A percentile compares a stretch with the other conserved stretches of the same genome.
These are phyloP conservation scores for Trachelus stipa DNA, from an alignment of 2,888 invertebrate genomes.

Conservation along the genomic window DNA sequence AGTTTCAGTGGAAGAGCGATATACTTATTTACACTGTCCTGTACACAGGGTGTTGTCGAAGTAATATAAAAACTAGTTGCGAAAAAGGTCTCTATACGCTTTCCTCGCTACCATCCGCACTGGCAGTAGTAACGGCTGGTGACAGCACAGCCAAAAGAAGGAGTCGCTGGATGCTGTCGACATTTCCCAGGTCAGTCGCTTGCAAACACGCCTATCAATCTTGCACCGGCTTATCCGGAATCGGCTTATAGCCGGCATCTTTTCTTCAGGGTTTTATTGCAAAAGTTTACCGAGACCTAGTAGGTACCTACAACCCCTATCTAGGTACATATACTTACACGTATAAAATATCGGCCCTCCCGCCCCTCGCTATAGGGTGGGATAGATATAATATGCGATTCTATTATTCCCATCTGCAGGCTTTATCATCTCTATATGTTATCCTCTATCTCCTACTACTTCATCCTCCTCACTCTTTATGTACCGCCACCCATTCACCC, in stretches of 20 bases:
- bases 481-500: neutral
- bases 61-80: neutral
- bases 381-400: constrained; percentile 30
- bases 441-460: neutral
- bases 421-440: neutral
- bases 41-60: neutral
- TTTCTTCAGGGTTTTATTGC: constrained; percentile 25
- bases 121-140: neutral
- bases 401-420: constrained; percentile 30
- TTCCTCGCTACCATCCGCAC: neutral
- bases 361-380: neutral
- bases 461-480: neutral
- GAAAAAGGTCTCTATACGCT: neutral
- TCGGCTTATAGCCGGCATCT: constrained; percentile 24
- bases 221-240: constrained; percentile 37
- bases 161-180: neutral
- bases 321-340: neutral
- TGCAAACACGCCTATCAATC: constrained; percentile 28
- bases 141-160: neutral
- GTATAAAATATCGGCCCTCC: neutral
- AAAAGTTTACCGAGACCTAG: constrained; percentile 36
- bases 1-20: neutral
- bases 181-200: neutral
- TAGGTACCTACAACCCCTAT: neutral
- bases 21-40: neutral